Base-by-base conservation (phyloP, 2,888 invertebrate genomes). In the Boloria selene region DNA sequence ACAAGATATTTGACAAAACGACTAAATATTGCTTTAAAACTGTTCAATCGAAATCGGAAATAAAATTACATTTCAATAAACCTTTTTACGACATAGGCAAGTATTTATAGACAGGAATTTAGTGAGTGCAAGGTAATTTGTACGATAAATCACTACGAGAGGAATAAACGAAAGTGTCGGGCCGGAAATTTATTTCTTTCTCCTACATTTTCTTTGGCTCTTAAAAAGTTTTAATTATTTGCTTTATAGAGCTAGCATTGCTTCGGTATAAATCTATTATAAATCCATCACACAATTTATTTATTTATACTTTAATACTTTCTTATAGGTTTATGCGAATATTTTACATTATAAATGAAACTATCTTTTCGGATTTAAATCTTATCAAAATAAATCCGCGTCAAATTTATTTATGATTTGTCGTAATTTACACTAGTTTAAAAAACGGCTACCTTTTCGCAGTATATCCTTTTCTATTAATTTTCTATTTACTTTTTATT, bases 171-270 rank as follows among this genome's bases (percentile, higher is more conserved):
- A 88, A 83, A 87, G 85, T 84, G 82, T 83, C 79, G 84, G 77
- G 84, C 87, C 80, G 79, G 74, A 76, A 83, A 89, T 87, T 86
- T 87, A 86, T 88, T 86, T 87, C 84, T 83, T 82, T 87, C 80
- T 80, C 79, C 78, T 79, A 84, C 83, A 85, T 86, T 85, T 86
- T 38, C 84, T 81, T 76, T 85, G 83, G 78, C 79, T 88, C 83
- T 86, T 85, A 82, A 81, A 82, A 87, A 87, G 81, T 88, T 89
- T 88, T 89, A 89, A 89, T 90, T 89, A 88, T 88, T 88, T 81
- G 83, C 83, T 87, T 86, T 88, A 88, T 87, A 84, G 80, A 80
- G 79, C 75, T 77, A 38, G 31, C 71, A 79, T 76, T 77, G 80
- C 77, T 80, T 72, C 76, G 77, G 77, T 83, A 47, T 56, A 22